Conservation (phyloP, 2,797 vertebrate genomes). For the Tragopan temminckii region DNA sequence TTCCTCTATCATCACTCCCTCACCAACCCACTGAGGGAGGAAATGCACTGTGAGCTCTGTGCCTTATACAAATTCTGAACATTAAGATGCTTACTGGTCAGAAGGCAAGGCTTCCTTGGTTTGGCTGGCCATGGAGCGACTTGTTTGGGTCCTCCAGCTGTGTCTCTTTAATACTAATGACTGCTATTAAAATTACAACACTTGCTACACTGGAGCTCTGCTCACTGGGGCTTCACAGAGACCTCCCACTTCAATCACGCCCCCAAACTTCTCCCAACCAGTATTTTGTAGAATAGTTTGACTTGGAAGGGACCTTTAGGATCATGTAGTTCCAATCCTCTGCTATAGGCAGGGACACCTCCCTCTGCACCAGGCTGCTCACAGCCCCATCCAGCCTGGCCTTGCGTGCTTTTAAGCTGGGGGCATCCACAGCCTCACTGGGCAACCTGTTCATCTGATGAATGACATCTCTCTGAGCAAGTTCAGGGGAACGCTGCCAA, state of each 20-base stretch:
- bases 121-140: neutral
- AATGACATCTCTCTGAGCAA: neutral
- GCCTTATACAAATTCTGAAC: neutral
- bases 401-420: no score
- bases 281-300: no score
- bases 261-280: neutral
- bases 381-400: no score
- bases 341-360: no score
- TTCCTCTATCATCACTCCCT: neutral
- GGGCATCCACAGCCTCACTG: no score
- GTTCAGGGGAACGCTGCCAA: fast-evolving
- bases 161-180: neutral
- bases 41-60: fast-evolving
- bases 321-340: no score
- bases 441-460: no score
- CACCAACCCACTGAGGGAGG: neutral
- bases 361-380: no score
- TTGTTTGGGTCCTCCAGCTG: neutral
- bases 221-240: neutral
- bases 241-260: neutral
- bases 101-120: neutral
- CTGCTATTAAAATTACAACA: neutral
- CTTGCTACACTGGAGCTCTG: neutral
- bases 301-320: no score
- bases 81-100: neutral